phyloP scores from a whole-genome alignment of 2,888 invertebrate species.

The Chirona hameri region DNA sequence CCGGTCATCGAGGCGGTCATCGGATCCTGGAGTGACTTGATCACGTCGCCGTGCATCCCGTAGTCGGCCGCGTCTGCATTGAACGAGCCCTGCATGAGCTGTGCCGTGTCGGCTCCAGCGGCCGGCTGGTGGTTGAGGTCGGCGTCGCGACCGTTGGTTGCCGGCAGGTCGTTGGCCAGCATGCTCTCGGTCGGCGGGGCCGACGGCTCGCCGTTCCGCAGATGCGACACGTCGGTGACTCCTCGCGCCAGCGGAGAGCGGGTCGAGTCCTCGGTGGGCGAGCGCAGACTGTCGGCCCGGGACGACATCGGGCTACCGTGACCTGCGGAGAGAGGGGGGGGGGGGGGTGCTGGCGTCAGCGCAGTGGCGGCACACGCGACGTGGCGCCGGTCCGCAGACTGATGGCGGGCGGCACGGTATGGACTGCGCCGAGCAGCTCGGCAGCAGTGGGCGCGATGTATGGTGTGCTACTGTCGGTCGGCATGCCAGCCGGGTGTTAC shows the following conservation, averaged over 20 bases:
- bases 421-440: too few species aligned
- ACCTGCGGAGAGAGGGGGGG: background rate
- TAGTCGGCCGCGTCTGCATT: too few species aligned
- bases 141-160: background rate
- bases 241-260: background rate
- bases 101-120: background rate
- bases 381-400: too few species aligned
- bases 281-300: conserved; percentile 8
- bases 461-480: too few species aligned
- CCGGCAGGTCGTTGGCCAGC: background rate
- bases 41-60: too few species aligned
- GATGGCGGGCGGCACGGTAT: too few species aligned
- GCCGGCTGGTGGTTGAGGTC: background rate
- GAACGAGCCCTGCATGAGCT: too few species aligned
- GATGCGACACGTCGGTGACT: conserved; percentile 13
- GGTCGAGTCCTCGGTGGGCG: background rate
- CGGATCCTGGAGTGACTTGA: too few species aligned
- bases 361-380: background rate
- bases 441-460: too few species aligned
- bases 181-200: background rate
- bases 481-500: too few species aligned
- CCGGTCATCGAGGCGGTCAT: too few species aligned
- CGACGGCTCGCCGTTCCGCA: conserved; percentile 3
- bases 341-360: background rate
- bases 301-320: conserved; percentile 11